phyloP scores from a whole-genome alignment of 2,797 vertebrate species.

The Neosilurus hyrtlii region DNA sequence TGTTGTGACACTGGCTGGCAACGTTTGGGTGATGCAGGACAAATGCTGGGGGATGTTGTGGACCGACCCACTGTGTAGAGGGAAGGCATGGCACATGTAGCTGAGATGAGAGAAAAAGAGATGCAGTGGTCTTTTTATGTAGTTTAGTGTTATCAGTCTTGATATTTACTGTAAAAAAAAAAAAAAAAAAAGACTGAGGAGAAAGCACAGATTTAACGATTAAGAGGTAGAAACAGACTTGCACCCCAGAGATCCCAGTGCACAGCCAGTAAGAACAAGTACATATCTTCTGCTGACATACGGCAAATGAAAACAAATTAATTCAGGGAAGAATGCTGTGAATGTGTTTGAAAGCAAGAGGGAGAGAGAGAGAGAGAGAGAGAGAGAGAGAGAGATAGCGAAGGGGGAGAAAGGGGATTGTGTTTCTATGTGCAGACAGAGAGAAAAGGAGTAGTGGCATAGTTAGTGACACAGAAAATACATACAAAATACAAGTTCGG shows the following conservation, averaged over 20 bases:
- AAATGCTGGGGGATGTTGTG: slow-evolving; percentile 52
- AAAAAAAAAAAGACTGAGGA: slow-evolving; percentile 36
- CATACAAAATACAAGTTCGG: slow-evolving; percentile 64
- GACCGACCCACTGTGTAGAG: slow-evolving; percentile 39
- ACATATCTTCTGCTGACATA: slow-evolving; percentile 69
- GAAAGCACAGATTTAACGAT: slow-evolving; percentile 57
- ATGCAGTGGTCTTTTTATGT: slow-evolving; percentile 49
- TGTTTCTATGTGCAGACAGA: slow-evolving; percentile 28
- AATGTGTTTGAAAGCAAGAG: slow-evolving; percentile 42
- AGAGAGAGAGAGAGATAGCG: slow-evolving; percentile 3
- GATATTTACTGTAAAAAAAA: slow-evolving; percentile 53
- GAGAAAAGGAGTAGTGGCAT: slow-evolving; percentile 31
- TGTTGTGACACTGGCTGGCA: slow-evolving; percentile 55
- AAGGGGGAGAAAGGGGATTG: slow-evolving; percentile 28
- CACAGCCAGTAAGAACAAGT: slow-evolving; percentile 61
- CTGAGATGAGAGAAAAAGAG: slow-evolving; percentile 36
- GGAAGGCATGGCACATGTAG: slow-evolving; percentile 20
- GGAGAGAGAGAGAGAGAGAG: slow-evolving; percentile 27
- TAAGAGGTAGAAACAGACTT: slow-evolving; percentile 63
- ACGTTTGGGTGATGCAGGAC: slow-evolving; percentile 52
- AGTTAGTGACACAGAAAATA: slow-evolving; percentile 60
- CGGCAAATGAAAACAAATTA: slow-evolving; percentile 75
- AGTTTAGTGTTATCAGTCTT: slow-evolving; percentile 56
- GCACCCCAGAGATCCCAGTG: slow-evolving; percentile 62
- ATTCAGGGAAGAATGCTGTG: slow-evolving; percentile 65